phyloP scores from a whole-genome alignment of 2,888 invertebrate species.

The Nomada lathburiana region DNA sequence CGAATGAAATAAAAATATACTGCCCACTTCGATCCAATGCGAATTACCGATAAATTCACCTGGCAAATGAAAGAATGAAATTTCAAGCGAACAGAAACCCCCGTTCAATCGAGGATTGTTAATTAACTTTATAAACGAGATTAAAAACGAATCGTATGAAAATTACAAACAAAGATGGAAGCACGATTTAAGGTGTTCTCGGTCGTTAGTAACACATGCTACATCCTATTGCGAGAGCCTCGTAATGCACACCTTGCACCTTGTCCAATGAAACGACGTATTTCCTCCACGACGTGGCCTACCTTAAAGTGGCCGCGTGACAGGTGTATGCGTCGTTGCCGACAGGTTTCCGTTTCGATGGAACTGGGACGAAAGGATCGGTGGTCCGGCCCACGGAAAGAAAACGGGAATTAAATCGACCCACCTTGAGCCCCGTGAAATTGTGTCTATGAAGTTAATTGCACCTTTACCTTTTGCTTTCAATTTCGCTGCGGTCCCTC shows the following conservation, averaged over 20 bases:
- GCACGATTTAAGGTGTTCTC: slow-evolving; percentile 1
- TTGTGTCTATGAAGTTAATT: slow-evolving; percentile 24
- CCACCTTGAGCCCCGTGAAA: slow-evolving; percentile 24
- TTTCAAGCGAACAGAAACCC: neutral
- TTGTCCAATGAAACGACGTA: slow-evolving; percentile 47
- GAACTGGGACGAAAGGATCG: slow-evolving; percentile 43
- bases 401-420: slow-evolving; percentile 32
- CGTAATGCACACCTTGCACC: slow-evolving; percentile 54
- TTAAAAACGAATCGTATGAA: neutral
- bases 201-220: slow-evolving; percentile 43
- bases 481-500: neutral
- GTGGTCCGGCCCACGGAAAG: neutral
- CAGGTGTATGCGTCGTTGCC: slow-evolving; percentile 38
- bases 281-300: slow-evolving; percentile 45
- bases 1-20: too few species aligned
- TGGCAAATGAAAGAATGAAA: neutral
- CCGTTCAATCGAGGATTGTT: neutral
- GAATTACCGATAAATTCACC: too few species aligned
- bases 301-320: slow-evolving; percentile 57
- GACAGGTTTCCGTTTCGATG: slow-evolving; percentile 40
- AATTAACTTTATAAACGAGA: neutral
- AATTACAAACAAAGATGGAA: too few species aligned
- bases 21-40: too few species aligned
- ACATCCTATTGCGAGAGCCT: slow-evolving; percentile 51
- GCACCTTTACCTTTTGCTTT: neutral